Percentiles rank a stretch among this genome's conserved stretches.
Conservation (phyloP, 1,140 invertebrate species). For the Leptinotarsa lineolata region DNA sequence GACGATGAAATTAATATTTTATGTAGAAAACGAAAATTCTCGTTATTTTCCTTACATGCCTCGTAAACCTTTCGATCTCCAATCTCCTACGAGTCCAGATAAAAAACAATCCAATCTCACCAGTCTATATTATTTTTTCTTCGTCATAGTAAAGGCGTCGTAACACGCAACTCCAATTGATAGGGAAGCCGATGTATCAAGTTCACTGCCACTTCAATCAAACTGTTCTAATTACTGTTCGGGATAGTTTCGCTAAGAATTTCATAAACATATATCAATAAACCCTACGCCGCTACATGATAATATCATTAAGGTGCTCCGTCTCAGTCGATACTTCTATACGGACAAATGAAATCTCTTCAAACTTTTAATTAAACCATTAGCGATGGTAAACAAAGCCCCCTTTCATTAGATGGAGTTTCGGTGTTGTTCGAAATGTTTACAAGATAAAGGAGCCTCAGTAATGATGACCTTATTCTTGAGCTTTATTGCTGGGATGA, state of each 20-base stretch:
- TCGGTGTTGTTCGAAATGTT: slow-evolving; percentile 17
- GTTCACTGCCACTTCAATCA: slow-evolving; percentile 49
- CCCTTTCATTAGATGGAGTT: slow-evolving; percentile 18
- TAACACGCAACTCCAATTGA: slow-evolving; percentile 51
- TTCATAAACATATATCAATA: slow-evolving; percentile 43
- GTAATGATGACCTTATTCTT: no score
- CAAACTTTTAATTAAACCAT: slow-evolving; percentile 27
- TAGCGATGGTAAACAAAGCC: slow-evolving; percentile 24
- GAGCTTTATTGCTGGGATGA: no score
- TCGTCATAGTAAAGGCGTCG: background rate
- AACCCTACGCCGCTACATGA: slow-evolving; percentile 33
- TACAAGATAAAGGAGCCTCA: slow-evolving; percentile 1
- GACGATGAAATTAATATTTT: no score
- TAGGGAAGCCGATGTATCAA: slow-evolving; percentile 44
- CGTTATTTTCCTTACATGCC: no score
- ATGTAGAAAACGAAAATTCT: no score
- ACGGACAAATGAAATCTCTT: slow-evolving; percentile 22
- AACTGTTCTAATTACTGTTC: slow-evolving; percentile 50
- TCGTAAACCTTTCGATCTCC: no score
- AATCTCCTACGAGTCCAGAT: no score
- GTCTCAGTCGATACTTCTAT: no score
- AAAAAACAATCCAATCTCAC: no score
- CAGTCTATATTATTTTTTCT: no score
- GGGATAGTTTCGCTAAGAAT: slow-evolving; percentile 50
- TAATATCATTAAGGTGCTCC: slow-evolving; percentile 39